These are phyloP conservation scores for Apodemia duryi DNA, from an alignment of 2,888 invertebrate species.

Conservation along the genomic window DNA sequence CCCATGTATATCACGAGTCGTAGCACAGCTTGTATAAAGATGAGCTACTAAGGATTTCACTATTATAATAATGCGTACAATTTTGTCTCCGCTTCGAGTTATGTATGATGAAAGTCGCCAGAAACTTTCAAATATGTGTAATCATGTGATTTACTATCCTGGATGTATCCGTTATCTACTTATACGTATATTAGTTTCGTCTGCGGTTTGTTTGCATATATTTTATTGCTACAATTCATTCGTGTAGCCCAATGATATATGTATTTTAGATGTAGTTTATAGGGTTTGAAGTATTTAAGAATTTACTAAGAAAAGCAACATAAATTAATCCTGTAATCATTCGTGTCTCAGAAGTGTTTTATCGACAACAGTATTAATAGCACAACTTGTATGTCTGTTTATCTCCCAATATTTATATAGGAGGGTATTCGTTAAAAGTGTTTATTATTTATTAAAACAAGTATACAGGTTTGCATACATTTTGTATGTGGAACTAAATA, in stretches of 20 bases:
- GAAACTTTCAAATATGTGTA: slow-evolving; percentile 53
- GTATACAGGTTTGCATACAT: too few relatives aligned
- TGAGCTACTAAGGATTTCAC: slow-evolving; percentile 41
- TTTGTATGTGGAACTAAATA: too few relatives aligned
- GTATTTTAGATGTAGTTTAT: slow-evolving; percentile 64
- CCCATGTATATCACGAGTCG: slow-evolving; percentile 24
- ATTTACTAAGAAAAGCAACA: slow-evolving; percentile 40
- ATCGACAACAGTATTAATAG: slow-evolving; percentile 37
- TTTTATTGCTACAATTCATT: slow-evolving; percentile 75
- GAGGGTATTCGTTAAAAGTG: neutral
- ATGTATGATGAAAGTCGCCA: slow-evolving; percentile 56
- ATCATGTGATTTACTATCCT: slow-evolving; percentile 55
- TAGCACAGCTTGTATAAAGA: neutral
- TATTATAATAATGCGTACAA: slow-evolving; percentile 58
- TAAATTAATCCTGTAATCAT: slow-evolving; percentile 35
- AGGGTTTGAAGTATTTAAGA: slow-evolving; percentile 58
- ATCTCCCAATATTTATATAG: neutral
- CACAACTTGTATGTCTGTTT: slow-evolving; percentile 38
- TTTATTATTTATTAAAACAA: neutral
- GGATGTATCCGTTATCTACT: slow-evolving; percentile 34
- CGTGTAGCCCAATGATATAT: slow-evolving; percentile 47
- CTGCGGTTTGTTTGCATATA: slow-evolving; percentile 40
- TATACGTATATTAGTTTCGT: slow-evolving; percentile 69
- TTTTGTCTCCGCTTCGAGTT: slow-evolving; percentile 59
- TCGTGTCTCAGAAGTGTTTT: slow-evolving; percentile 26